Evolutionary conservation across 2,888 invertebrate genomes (phyloP), one percentile per base, ranked within the genome.

Genomic region (Ferrisia virgata): DNA sequence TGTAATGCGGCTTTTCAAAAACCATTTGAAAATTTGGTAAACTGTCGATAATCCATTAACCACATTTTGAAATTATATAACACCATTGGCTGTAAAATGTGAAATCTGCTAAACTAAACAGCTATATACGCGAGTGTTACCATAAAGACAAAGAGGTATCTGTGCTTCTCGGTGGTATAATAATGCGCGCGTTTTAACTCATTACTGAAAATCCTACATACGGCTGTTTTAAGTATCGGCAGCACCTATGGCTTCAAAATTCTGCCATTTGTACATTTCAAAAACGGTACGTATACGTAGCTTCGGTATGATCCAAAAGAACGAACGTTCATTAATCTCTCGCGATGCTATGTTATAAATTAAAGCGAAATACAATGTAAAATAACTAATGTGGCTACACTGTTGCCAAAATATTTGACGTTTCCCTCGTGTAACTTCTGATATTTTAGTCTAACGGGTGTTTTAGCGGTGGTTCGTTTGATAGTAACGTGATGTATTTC

Each of bases 391-490:
- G 79, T 79, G 79, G 79, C 47, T 47, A 79, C 79, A 79, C 79
- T 79, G 79, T 47, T 79, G 79, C 79, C 79, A 22, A 79, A 79
- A 79, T 79, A 43, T 15, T 47, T 79, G 47, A 79, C 40, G 79
- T 79, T 79, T 79, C 31, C 79, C 79, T 79, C 79, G 79, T 79
- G 79, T 47, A 22, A 79, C 40, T 79, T 79, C 47, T 79, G 72
- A 72, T 79, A 79, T 79, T 79, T 79, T 47, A 79, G 79, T 79
- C 47, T 79, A 47, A 47, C 79, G 47, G 47, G 43, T 79, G 79
- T 79, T 47, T 79, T 15, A 31, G 43, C 31, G 40, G 43, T 47
- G 47, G 79, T 79, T 28, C 31, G 79, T 79, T 79, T 47, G 4
- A 40, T 33, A 28, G 40, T 79, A 25, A 79, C 40, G 79, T 31